Evolutionary conservation across 2,888 invertebrate species (phyloP), one percentile per base, ranked within the genome.

Genomic region (Pediacus dermestoides): DNA sequence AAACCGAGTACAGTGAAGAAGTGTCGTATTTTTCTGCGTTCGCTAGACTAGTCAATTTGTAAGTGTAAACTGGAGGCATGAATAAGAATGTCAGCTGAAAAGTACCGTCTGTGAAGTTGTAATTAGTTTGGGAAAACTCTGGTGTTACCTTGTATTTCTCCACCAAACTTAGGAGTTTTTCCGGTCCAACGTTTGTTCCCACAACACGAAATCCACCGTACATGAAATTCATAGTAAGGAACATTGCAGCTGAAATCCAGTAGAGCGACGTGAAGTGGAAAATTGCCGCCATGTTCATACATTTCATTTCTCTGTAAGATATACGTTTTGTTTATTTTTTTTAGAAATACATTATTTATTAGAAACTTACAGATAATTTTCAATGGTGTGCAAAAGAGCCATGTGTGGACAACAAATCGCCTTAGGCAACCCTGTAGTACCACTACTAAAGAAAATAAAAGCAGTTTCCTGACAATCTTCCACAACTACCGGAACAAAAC

Each of bases 391-490:
- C 4, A 50, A 22, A 11, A 53, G 22, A 9, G 46, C 49, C 16
- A 34, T 49, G 39, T 53, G 49, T 3, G 58, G 56, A 2, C 57
- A 30, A 35, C 58, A 57, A n/a, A 64, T 54, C 15, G 56, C 61
- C 46, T 65, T 65, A 1, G 63, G 60, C 10, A 55, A 31, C 7
- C 63, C 63, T 3, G 62, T 63, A 2, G 61, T 61, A 1, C 65
- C 66, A 42, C 65, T 66, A 16, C 63, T 64, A 35, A 63, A 67
- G 16, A 58, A 52, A 28, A 64, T 54, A 4, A 60, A 22, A 1
- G 56, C 57, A 2, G 55, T 59, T 8, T 55, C 48, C 9, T n/a
- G 6, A 21, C 37, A 30, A 42, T 53, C 40, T 8, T 44, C 27
- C 1, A 44, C 35, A 6, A 7, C n/a, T 12, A 37, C 16, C 11